These are phyloP conservation scores for Orthochromis malagaraziensis DNA, from an alignment of 2,113 vertebrate species.

Conservation along the genomic window DNA sequence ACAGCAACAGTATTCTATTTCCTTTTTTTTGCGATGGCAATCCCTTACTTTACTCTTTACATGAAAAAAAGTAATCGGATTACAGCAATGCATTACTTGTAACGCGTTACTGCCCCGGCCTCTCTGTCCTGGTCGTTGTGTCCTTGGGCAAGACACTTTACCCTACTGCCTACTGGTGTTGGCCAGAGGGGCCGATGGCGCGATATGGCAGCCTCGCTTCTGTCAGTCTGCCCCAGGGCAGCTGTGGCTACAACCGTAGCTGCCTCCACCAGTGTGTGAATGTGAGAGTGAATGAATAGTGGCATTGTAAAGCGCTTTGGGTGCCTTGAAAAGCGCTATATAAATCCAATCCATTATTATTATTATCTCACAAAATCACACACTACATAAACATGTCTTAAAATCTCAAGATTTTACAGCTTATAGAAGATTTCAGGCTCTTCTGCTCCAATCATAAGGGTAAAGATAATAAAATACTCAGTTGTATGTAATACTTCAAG, in stretches of 20 bases:
- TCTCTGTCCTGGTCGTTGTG: too few relatives aligned
- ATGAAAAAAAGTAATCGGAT: background rate
- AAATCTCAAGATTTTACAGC: background rate
- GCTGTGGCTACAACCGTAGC: too few relatives aligned
- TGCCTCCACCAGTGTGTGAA: too few relatives aligned
- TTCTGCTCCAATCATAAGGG: background rate
- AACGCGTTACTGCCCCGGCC: background rate
- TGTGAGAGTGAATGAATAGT: too few relatives aligned
- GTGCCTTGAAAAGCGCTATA: too few relatives aligned
- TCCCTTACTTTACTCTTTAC: background rate
- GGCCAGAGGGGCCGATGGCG: too few relatives aligned
- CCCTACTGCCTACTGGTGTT: too few relatives aligned
- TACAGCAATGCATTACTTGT: background rate
- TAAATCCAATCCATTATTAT: too few relatives aligned
- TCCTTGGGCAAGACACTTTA: too few relatives aligned
- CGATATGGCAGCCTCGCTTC: too few relatives aligned
- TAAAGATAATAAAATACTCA: background rate
- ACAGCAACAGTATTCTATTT: background rate
- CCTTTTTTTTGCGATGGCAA: background rate
- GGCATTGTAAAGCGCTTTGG: too few relatives aligned
- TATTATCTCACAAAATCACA: background rate
- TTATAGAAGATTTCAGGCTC: background rate
- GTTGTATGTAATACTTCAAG: background rate
- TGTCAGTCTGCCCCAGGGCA: too few relatives aligned
- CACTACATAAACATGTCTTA: background rate